Evolutionary conservation across 2,113 vertebrate species (phyloP), one percentile per base, ranked within the genome.

Genomic region (Microcebus ravelobensis): DNA sequence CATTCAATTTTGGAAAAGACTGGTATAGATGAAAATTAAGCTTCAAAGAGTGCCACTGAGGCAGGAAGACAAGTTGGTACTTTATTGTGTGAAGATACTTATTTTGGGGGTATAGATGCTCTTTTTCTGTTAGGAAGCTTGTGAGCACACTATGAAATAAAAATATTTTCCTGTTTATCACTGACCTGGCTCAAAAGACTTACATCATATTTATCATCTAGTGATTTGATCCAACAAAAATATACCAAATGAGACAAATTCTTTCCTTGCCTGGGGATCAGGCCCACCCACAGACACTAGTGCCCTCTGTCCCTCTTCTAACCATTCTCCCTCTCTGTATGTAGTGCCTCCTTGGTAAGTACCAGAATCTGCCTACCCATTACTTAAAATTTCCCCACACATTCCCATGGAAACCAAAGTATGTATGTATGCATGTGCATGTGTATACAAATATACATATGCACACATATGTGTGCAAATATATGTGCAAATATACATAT

Each of bases 161-260:
- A 89, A 92, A 12, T 34, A 50, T 29, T 63, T 84, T 42, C 7
- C 12, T 90, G 31, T 88, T 45, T 68, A 65, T 85, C 77, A 77
- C 23, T 96, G 81, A 63, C 34, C 48, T 85, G 63, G 42, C 18
- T 88, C 39, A 68, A 83, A 82, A 82, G 82, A 50, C 27, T 76
- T 80, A 91, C 15, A 57, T 36, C 55, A 27, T 82, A 59, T 76
- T 96, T 86, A 87, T 18, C 77, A 90, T 48, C 20, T 94, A 94
- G 87, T 68, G 55, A 87, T 48, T 63, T 34, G 48, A 45, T 77
- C 23, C 71, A 95, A 89, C n/a, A 82, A 71, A 88, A 94, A 93
- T 57, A 92, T 13, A 82, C 7, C n/a, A 88, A 42, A 71, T 42
- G 8, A 50, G 15, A 27, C 50, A 82, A 63, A 39, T 63, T 76